Percentiles rank a stretch among this genome's conserved stretches.
Conservation (phyloP, 2,113 vertebrate genomes). For the Micronycteris hirsuta region DNA sequence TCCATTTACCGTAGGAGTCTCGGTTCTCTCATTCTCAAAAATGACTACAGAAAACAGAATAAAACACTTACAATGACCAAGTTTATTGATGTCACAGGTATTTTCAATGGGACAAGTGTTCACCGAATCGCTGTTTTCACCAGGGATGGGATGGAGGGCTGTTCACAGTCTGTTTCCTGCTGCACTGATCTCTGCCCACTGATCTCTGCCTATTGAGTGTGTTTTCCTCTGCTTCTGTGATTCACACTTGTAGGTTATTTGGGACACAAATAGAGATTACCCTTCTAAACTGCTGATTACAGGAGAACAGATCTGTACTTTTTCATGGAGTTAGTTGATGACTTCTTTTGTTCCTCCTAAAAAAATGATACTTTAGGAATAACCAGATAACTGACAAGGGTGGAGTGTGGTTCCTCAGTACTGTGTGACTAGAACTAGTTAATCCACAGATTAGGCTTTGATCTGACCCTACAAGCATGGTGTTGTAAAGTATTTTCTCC, state of each 20-base stretch:
- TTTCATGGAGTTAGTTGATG: not conserved
- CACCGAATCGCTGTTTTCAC: not conserved
- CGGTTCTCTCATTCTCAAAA: not conserved
- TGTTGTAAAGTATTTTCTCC: rapidly evolving
- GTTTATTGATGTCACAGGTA: not conserved
- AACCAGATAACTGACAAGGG: not conserved
- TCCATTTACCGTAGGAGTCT: not conserved
- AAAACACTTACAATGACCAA: not conserved
- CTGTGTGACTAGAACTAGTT: rapidly evolving
- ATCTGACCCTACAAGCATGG: not conserved
- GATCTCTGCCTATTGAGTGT: rapidly evolving
- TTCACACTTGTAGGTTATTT: rapidly evolving
- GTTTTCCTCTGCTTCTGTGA: not conserved
- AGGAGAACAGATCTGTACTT: not conserved
- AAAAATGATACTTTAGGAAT: not conserved
- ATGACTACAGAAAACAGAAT: not conserved
- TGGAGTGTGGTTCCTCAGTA: not conserved
- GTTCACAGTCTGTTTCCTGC: rapidly evolving
- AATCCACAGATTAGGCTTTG: not conserved
- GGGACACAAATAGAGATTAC: not conserved
- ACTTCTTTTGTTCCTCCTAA: not conserved
- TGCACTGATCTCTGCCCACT: rapidly evolving
- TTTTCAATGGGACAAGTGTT: not conserved
- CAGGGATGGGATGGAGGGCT: rapidly evolving
- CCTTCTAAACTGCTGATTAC: not conserved